Conservation (phyloP, 1,140 invertebrate species). For the Brachystomella parvula region DNA sequence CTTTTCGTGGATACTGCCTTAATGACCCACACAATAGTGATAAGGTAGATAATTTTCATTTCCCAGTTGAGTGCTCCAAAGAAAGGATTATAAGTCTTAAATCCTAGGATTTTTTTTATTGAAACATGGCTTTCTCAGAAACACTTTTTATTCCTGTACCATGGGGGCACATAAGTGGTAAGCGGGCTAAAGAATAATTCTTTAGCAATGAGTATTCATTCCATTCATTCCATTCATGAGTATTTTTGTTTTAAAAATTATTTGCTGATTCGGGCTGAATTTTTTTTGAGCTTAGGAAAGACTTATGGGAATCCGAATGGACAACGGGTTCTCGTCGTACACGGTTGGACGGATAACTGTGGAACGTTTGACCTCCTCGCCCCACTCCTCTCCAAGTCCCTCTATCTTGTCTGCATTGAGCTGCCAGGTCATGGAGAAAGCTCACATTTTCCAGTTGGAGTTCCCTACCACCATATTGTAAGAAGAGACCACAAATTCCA, state of each 20-base stretch:
- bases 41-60: too few species aligned
- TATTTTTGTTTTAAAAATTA: neutral
- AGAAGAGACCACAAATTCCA: neutral
- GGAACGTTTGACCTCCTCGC: slow-evolving; percentile 14
- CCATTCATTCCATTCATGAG: neutral
- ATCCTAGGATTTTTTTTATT: too few species aligned
- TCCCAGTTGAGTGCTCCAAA: too few species aligned
- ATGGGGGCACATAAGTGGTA: slow-evolving; percentile 10
- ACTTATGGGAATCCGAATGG: slow-evolving; percentile 13
- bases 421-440: neutral
- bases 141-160: slow-evolving; percentile 12
- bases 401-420: slow-evolving; percentile 8
- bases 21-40: too few species aligned
- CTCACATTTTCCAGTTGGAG: neutral
- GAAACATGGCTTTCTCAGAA: neutral
- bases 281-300: slow-evolving; percentile 2
- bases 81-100: too few species aligned
- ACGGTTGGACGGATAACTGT: slow-evolving; percentile 17
- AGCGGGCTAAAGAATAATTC: too few species aligned
- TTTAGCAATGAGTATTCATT: too few species aligned
- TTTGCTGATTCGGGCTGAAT: too few species aligned
- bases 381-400: neutral
- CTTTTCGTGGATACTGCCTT: too few species aligned
- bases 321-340: slow-evolving; percentile 3
- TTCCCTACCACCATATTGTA: slow-evolving; percentile 1